Evolutionary conservation across 2,113 vertebrate genomes (phyloP), one percentile per base, ranked within the genome.

Genomic region (Pholis gunnellus): DNA sequence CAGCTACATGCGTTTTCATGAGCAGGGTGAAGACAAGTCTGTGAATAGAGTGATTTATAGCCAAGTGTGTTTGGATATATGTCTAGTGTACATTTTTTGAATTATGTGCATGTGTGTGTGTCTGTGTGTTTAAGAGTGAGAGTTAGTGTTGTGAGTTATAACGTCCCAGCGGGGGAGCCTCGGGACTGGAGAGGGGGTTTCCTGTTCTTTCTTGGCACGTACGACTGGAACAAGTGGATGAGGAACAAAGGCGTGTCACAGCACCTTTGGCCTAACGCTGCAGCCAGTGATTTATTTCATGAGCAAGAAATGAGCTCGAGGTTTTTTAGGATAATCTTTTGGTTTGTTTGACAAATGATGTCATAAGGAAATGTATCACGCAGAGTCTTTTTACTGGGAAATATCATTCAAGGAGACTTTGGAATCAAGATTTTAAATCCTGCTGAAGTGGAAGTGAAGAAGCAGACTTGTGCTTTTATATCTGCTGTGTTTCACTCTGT

Each of bases 401-500:
- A 54, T 20, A 8, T 40, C 11, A 27, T 57, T 38, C 18, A n/a
- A 69, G n/a, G 29, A 20, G 20, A 56, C 2, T 34, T 44, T 42
- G 2, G 34, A 52, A 13, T 18, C 13, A 50, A 65, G 17, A 60
- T 40, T 70, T 74, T 18, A 52, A 78, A 66, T 61, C 29, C 40
- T 14, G 0, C 42, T 64, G 9, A 38, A 72, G 15, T 31, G 10
- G 5, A 72, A 64, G 36, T 38, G 54, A 69, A 76, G 25, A 4
- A 9, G 54, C 40, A 29, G 70, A 42, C 11, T 29, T 44, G 52
- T 42, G 54, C 46, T 2, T 2, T n/a, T 61, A 2, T 59, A 60
- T 84, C 81, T 79, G 82, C 50, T 67, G 20, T 88, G 75, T 87
- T 81, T 89, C 74, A 81, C 44, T 52, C 36, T 9, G 48, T 72